These are phyloP conservation scores for Prosapia bicincta DNA, from an alignment of 2,888 invertebrate genomes.

Conservation along the genomic window DNA sequence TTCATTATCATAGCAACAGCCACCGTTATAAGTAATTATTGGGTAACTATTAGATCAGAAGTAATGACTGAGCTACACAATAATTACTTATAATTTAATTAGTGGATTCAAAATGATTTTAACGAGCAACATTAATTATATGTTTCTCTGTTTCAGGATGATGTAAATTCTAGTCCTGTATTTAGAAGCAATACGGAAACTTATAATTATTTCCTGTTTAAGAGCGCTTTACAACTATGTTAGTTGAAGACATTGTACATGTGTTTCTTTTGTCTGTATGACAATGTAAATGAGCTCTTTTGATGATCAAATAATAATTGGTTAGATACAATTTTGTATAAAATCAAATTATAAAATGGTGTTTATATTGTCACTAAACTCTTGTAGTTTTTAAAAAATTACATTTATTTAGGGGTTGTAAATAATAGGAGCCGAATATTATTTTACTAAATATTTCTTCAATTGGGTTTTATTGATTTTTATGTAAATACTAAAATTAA, in stretches of 20 bases:
- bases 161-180: slow-evolving; percentile 15
- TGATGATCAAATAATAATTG: background rate
- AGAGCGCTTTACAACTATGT: background rate
- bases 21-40: too few species aligned
- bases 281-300: too few species aligned
- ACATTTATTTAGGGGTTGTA: background rate
- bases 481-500: background rate
- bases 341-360: background rate
- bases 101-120: too few species aligned
- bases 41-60: too few species aligned
- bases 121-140: too few species aligned
- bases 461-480: background rate
- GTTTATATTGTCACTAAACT: background rate
- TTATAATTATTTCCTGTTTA: background rate
- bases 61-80: too few species aligned
- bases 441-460: background rate
- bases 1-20: too few species aligned
- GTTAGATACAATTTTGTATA: background rate
- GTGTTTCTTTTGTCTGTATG: too few species aligned
- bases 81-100: too few species aligned
- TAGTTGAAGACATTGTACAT: background rate
- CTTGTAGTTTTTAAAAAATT: background rate
- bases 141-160: slow-evolving; percentile 10
- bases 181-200: background rate
- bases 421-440: background rate